phyloP scores from a whole-genome alignment of 2,888 invertebrate species.

The Gisinianus flammeolus region DNA sequence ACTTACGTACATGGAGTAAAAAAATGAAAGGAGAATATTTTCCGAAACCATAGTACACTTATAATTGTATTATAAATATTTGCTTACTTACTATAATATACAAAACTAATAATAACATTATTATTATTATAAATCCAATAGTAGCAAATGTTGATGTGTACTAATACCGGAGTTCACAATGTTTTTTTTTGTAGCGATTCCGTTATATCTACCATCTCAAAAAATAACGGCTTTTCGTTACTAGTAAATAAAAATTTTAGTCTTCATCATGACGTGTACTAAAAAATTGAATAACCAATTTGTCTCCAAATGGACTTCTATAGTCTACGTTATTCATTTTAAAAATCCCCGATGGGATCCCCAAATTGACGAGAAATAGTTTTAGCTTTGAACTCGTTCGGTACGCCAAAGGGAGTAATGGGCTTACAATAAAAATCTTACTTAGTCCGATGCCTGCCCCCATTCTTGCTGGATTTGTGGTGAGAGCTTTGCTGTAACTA shows the following conservation, averaged over 20 bases:
- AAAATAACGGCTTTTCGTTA: slow-evolving; percentile 1
- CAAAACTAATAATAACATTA: neutral
- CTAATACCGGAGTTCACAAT: too few species aligned
- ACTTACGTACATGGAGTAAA: too few species aligned
- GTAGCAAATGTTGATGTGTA: neutral
- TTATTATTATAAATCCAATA: neutral
- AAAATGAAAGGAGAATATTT: too few species aligned
- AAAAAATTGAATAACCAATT: slow-evolving; percentile 55
- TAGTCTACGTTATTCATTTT: slow-evolving; percentile 43
- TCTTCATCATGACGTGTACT: slow-evolving; percentile 24
- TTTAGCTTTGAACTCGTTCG: slow-evolving; percentile 45
- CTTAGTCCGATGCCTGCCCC: slow-evolving; percentile 41
- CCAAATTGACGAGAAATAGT: slow-evolving; percentile 55
- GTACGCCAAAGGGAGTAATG: slow-evolving; percentile 54
- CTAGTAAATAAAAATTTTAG: too few species aligned
- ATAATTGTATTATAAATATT: too few species aligned
- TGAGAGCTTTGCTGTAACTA: slow-evolving; percentile 43
- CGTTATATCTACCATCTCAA: neutral
- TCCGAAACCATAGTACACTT: too few species aligned
- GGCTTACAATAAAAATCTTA: slow-evolving; percentile 50
- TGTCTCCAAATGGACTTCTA: slow-evolving; percentile 56
- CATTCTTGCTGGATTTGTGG: slow-evolving; percentile 32
- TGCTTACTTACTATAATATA: too few species aligned
- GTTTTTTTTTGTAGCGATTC: too few species aligned
- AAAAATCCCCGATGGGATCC: slow-evolving; percentile 53